These are phyloP conservation scores for Odontocerum albicorne DNA, from an alignment of 2,888 invertebrate genomes.

Conservation along the genomic window DNA sequence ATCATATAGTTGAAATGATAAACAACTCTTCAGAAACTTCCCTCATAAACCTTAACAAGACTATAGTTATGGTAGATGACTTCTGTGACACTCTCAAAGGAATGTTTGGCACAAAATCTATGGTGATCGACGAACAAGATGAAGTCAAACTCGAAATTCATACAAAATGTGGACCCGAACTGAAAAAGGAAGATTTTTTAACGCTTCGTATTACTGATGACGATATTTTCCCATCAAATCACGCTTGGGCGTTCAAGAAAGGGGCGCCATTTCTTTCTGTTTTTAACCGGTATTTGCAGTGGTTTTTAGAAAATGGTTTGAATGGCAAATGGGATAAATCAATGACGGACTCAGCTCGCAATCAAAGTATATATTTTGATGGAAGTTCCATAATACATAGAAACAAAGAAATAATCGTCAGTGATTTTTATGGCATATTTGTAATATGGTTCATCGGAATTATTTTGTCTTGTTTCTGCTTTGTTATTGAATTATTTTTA, in stretches of 20 bases:
- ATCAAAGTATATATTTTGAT: conserved; percentile 1
- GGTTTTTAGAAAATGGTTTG: not conserved
- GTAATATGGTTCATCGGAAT: conserved; percentile 6
- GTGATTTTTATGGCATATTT: conserved; percentile 5
- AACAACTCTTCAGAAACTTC: conserved; percentile 13
- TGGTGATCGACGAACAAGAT: not conserved
- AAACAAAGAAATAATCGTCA: not conserved
- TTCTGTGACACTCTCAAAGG: not conserved
- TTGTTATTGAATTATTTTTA: conserved; percentile 7
- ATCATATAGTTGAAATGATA: conserved; percentile 5
- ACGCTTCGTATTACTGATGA: too few species aligned
- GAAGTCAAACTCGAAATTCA: too few species aligned
- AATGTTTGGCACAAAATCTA: not conserved
- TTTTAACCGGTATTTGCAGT: not conserved
- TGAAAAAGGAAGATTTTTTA: too few species aligned
- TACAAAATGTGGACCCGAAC: too few species aligned
- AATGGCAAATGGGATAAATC: not conserved
- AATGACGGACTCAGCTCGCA: not conserved
- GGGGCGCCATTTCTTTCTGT: not conserved
- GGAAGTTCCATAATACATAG: conserved; percentile 2
- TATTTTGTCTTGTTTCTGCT: not conserved
- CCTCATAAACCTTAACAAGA: not conserved
- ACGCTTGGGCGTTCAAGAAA: not conserved
- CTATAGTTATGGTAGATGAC: not conserved
- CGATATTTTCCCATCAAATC: not conserved